These are phyloP conservation scores for Pandemis heparana DNA, from an alignment of 2,888 invertebrate genomes.

Conservation along the genomic window DNA sequence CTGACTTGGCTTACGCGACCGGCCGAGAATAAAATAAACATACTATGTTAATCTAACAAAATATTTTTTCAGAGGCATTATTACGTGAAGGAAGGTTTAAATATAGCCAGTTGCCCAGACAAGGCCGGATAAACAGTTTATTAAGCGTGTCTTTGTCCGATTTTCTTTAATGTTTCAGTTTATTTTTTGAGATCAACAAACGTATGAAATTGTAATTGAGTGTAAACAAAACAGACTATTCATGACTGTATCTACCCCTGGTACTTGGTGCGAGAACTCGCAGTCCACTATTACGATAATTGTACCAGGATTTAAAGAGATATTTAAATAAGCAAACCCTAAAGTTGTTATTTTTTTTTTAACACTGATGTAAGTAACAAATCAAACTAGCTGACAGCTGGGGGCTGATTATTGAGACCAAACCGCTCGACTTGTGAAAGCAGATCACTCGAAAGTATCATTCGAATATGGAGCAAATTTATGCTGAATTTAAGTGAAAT, in stretches of 20 bases:
- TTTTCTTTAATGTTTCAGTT: conserved; percentile 6
- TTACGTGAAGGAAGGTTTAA: conserved; percentile 19
- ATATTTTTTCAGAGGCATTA: conserved; percentile 37
- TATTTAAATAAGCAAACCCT: no score
- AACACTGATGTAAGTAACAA: no score
- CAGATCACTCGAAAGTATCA: no score
- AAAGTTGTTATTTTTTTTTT: no score
- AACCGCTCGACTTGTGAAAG: no score
- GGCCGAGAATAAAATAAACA: conserved; percentile 37
- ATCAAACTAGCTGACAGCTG: no score
- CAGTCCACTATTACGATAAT: no score
- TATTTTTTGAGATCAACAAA: neutral
- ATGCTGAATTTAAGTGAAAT: no score
- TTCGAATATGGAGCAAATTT: no score
- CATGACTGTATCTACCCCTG: neutral
- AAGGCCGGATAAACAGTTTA: conserved; percentile 23
- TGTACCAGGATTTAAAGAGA: no score
- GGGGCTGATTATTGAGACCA: no score
- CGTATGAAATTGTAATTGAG: neutral
- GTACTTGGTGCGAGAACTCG: no score
- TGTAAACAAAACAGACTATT: neutral
- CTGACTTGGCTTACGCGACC: conserved; percentile 15
- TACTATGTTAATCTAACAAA: conserved; percentile 33
- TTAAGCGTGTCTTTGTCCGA: conserved; percentile 3
- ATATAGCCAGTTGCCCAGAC: conserved; percentile 14